phyloP scores from a whole-genome alignment of 2,113 vertebrate species.

The Cheirogaleus medius region DNA sequence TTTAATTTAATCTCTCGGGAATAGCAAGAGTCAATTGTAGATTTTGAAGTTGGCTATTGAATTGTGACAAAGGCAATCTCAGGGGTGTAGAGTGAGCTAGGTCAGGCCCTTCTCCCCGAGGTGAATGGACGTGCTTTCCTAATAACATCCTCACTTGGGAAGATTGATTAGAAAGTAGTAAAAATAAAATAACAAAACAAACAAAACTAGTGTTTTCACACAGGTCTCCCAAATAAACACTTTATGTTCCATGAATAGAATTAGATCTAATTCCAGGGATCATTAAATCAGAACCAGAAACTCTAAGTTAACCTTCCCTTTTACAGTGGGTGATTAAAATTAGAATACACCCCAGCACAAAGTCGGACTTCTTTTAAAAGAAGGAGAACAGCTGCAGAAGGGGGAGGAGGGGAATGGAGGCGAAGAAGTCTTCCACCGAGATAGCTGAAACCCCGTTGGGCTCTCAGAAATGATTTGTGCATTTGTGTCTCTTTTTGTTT shows the following conservation, averaged over 20 bases:
- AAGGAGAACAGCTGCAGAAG: constrained; percentile 73
- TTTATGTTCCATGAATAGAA: constrained; percentile 59
- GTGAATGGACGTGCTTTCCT: constrained; percentile 90
- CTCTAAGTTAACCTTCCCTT: constrained; percentile 68
- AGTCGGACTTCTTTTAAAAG: constrained; percentile 71
- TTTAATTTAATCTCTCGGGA: constrained; percentile 74
- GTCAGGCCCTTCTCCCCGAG: constrained; percentile 86
- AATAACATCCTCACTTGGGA: constrained; percentile 87
- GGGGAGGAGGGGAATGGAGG: constrained; percentile 63
- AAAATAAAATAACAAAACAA: constrained; percentile 54
- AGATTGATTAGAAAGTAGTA: constrained; percentile 72
- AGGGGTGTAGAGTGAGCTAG: constrained; percentile 84
- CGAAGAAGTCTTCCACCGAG: constrained; percentile 57
- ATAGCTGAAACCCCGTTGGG: constrained; percentile 38
- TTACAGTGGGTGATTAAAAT: constrained; percentile 74
- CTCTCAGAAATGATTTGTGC: constrained; percentile 50
- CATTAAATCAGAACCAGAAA: constrained; percentile 74
- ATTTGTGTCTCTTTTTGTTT: constrained; percentile 82
- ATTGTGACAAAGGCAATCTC: constrained; percentile 90
- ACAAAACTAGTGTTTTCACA: constrained; percentile 43
- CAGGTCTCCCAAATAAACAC: constrained; percentile 38
- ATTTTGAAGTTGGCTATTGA: constrained; percentile 89
- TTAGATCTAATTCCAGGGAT: constrained; percentile 66
- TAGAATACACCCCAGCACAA: constrained; percentile 74
- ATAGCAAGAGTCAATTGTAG: constrained; percentile 84